Conservation (phyloP, 2,113 vertebrate species). For the Cacatua alba region DNA sequence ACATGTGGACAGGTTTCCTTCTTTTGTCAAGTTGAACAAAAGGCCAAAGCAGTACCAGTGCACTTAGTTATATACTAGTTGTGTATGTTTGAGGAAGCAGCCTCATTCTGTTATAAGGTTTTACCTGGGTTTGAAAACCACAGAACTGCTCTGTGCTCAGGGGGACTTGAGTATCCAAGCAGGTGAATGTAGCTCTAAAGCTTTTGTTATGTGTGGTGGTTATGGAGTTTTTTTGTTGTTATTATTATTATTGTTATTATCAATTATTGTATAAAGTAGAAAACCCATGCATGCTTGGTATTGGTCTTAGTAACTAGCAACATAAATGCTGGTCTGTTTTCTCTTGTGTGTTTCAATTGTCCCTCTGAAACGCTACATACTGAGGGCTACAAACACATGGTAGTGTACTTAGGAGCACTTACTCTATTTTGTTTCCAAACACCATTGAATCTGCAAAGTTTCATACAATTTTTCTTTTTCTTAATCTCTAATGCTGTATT, state of each 20-base stretch:
- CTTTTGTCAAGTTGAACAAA: not conserved
- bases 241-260: not conserved
- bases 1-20: not conserved
- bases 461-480: not conserved
- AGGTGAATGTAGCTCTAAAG: slow-evolving; percentile 1
- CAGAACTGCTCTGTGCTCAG: not conserved
- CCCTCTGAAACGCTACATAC: not conserved
- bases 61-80: not conserved
- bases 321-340: not conserved
- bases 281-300: not conserved
- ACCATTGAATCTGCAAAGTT: not conserved
- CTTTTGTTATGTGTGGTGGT: not conserved
- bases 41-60: not conserved
- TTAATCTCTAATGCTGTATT: not conserved
- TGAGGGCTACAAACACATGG: not conserved
- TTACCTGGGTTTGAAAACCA: not conserved
- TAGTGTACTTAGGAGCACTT: not conserved
- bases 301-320: not conserved
- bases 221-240: not conserved
- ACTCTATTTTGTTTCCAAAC: not conserved
- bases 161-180: not conserved
- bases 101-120: not conserved
- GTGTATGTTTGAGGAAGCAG: not conserved
- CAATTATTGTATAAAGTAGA: not conserved
- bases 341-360: not conserved